A percentile compares a stretch with the other conserved stretches of the same genome.
Conservation (phyloP, 2,797 vertebrate genomes). For the Gymnoscopelus braueri region DNA sequence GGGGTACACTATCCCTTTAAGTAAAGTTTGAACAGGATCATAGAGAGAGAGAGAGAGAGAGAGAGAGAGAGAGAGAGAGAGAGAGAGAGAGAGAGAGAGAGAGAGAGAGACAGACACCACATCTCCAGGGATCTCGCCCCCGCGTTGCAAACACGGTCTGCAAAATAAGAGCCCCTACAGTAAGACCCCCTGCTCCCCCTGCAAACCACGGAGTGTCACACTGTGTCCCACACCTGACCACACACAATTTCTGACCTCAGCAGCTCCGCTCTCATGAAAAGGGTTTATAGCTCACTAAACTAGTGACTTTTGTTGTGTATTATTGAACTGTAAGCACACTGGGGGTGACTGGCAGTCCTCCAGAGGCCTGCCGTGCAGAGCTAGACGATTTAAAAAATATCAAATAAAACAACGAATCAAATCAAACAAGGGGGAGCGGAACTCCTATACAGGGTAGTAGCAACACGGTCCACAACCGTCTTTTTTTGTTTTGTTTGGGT, state of each 20-base stretch:
- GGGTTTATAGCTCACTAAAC: slow-evolving; percentile 24
- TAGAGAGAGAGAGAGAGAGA: slow-evolving; percentile 25
- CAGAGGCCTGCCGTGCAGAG: slow-evolving; percentile 12
- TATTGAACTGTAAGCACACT: slow-evolving; percentile 68
- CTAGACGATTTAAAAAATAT: slow-evolving; percentile 22
- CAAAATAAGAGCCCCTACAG: slow-evolving; percentile 6
- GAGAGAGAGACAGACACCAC: not conserved
- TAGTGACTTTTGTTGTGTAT: slow-evolving; percentile 43
- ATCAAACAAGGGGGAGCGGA: slow-evolving; percentile 9
- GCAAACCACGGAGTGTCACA: not conserved
- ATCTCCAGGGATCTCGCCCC: not conserved
- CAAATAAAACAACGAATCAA: too few relatives aligned
- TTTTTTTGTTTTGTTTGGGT: slow-evolving; percentile 31
- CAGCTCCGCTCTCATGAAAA: slow-evolving; percentile 36
- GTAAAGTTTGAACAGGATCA: not conserved
- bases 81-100: slow-evolving; percentile 8
- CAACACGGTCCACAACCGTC: slow-evolving; percentile 27
- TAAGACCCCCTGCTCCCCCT: too few relatives aligned
- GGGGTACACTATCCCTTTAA: too few relatives aligned
- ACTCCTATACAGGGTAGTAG: slow-evolving; percentile 59
- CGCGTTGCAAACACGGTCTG: slow-evolving; percentile 16
- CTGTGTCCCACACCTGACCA: not conserved
- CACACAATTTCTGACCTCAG: slow-evolving; percentile 48
- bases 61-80: slow-evolving; percentile 10
- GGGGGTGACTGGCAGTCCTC: slow-evolving; percentile 32